A percentile compares a stretch with the other conserved stretches of the same genome.
These are phyloP conservation scores for Alexandromys fortis DNA, from an alignment of 2,113 vertebrate genomes.

Conservation along the genomic window DNA sequence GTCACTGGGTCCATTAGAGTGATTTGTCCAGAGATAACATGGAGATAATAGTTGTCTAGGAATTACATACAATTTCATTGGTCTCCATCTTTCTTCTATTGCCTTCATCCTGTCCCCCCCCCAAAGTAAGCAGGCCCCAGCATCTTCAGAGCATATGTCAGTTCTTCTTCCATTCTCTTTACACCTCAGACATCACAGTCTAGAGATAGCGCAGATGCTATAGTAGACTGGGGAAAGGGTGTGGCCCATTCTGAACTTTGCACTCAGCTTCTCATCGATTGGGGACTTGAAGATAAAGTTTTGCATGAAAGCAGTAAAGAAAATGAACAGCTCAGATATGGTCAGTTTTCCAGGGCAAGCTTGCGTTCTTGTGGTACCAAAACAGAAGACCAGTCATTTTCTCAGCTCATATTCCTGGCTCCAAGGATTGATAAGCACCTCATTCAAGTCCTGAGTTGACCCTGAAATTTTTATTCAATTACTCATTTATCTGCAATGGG, in stretches of 20 bases:
- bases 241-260: slow-evolving; percentile 71
- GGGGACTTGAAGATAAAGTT: neutral
- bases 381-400: neutral
- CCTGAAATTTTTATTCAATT: neutral
- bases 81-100: neutral
- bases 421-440: neutral
- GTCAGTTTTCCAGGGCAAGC: slow-evolving; percentile 89
- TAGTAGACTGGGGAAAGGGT: slow-evolving; percentile 80
- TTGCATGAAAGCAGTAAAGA: neutral
- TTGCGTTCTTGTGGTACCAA: slow-evolving; percentile 86
- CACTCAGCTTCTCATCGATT: neutral
- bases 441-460: neutral
- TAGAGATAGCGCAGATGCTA: slow-evolving; percentile 81
- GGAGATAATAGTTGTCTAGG: neutral
- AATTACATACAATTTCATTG: neutral
- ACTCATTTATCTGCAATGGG: neutral
- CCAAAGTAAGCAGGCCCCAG: neutral
- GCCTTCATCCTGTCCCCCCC: neutral
- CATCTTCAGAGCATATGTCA: neutral
- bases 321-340: slow-evolving; percentile 87
- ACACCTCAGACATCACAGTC: neutral
- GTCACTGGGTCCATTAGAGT: neutral
- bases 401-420: neutral
- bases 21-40: neutral
- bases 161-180: neutral